phyloP scores from a whole-genome alignment of 2,113 vertebrate species.

The Nothobranchius furzeri region DNA sequence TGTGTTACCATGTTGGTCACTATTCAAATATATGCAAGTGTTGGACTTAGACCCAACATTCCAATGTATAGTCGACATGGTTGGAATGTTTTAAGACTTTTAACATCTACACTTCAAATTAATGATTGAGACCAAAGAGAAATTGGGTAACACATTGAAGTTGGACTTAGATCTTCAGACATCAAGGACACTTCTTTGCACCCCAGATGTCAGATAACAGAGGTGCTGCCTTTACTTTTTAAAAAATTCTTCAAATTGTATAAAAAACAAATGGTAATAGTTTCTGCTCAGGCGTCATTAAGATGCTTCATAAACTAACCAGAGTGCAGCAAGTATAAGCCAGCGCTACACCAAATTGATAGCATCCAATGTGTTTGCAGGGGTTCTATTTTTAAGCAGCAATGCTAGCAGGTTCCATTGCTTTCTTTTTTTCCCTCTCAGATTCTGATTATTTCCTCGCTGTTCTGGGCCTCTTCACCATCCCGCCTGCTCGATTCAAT shows the following conservation, averaged over 20 bases:
- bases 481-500: constrained; percentile 65
- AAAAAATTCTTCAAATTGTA: constrained; percentile 69
- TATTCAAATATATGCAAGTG: too few relatives aligned
- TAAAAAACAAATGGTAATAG: constrained; percentile 30
- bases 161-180: too few relatives aligned
- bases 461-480: constrained; percentile 50
- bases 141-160: too few relatives aligned
- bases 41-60: too few relatives aligned
- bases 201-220: constrained; percentile 29
- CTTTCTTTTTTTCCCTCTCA: constrained; percentile 15
- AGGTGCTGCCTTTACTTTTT: constrained; percentile 56
- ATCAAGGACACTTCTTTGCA: constrained; percentile 5
- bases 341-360: constrained; percentile 61
- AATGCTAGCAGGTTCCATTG: constrained; percentile 57
- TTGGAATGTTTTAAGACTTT: too few relatives aligned
- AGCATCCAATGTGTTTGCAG: constrained; percentile 74
- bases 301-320: constrained; percentile 69
- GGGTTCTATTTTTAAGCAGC: constrained; percentile 72
- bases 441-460: constrained; percentile 56
- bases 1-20: too few relatives aligned
- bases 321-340: constrained; percentile 40
- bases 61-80: too few relatives aligned
- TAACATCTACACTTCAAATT: too few relatives aligned
- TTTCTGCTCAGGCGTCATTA: constrained; percentile 55
- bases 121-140: too few relatives aligned